Evolutionary conservation across 2,113 vertebrate genomes (phyloP).

Genomic region (Hassar affinis): DNA sequence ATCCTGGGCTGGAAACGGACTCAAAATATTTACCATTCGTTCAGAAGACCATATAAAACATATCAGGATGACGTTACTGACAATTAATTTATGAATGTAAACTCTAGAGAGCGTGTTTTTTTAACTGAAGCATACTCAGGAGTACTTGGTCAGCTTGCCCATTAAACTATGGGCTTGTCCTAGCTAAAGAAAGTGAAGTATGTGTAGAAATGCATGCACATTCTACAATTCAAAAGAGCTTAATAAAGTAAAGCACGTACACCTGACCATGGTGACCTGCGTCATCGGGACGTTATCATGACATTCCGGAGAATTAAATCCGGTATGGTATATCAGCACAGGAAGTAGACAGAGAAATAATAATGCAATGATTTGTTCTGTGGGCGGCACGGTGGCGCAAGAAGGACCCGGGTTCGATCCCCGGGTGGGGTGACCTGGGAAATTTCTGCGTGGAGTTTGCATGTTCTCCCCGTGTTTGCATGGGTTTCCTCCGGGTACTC

Average conservation of each 20-base stretch:
- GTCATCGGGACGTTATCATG: not conserved
- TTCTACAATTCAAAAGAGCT: not conserved
- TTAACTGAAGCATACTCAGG: not conserved
- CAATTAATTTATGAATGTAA: not conserved
- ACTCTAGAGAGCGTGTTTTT: too few relatives aligned
- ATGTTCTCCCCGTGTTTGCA: too few relatives aligned
- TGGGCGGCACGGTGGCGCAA: too few relatives aligned
- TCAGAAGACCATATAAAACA: too few relatives aligned
- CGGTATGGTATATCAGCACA: not conserved
- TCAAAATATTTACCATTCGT: not conserved
- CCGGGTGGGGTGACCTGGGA: too few relatives aligned
- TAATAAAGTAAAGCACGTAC: not conserved
- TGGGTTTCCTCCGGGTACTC: too few relatives aligned
- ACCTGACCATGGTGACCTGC: not conserved
- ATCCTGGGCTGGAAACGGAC: not conserved
- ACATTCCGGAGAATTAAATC: not conserved
- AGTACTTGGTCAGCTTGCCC: not conserved
- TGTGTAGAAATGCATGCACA: not conserved
- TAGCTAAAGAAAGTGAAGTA: not conserved
- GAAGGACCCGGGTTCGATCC: too few relatives aligned
- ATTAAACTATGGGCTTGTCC: not conserved
- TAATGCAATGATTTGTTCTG: not conserved
- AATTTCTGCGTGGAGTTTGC: too few relatives aligned
- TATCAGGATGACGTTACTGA: not conserved
- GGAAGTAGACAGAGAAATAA: not conserved